These are phyloP conservation scores for Nicator chloris DNA, from an alignment of 2,113 vertebrate genomes.

Conservation along the genomic window DNA sequence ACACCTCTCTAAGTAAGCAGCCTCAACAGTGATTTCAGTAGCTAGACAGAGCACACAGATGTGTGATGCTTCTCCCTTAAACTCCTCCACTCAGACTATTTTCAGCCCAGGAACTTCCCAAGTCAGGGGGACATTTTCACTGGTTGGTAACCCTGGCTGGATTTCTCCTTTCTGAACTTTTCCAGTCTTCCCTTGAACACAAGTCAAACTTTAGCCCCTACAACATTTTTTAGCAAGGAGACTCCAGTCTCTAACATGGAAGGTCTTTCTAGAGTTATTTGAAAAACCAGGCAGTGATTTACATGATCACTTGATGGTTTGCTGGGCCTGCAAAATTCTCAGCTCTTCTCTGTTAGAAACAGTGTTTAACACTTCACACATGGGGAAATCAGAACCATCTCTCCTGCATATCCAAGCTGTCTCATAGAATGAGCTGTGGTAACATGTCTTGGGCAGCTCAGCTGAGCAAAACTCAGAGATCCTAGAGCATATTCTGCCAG, in stretches of 20 bases:
- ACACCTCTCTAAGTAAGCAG: not conserved
- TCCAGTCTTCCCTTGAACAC: not conserved
- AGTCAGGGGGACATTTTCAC: not conserved
- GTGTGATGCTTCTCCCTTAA: not conserved
- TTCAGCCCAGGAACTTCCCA: not conserved
- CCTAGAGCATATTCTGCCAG: rapidly evolving
- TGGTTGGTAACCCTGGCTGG: not conserved
- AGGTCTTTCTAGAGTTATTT: not conserved
- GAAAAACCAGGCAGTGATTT: not conserved
- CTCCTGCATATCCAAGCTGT: not conserved
- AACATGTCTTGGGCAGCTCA: rapidly evolving
- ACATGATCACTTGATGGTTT: not conserved
- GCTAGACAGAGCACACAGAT: not conserved
- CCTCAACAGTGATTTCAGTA: not conserved
- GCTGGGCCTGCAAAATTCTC: not conserved
- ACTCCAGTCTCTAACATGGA: not conserved
- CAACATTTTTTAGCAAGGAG: not conserved
- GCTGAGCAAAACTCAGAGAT: not conserved
- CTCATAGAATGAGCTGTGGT: not conserved
- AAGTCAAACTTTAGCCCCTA: not conserved
- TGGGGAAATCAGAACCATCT: not conserved
- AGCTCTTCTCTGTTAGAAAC: not conserved
- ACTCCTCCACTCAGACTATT: not conserved
- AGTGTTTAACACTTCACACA: not conserved
- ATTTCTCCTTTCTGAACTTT: not conserved